Conservation (phyloP, 2,888 invertebrate genomes). For the Litoditis marina region DNA sequence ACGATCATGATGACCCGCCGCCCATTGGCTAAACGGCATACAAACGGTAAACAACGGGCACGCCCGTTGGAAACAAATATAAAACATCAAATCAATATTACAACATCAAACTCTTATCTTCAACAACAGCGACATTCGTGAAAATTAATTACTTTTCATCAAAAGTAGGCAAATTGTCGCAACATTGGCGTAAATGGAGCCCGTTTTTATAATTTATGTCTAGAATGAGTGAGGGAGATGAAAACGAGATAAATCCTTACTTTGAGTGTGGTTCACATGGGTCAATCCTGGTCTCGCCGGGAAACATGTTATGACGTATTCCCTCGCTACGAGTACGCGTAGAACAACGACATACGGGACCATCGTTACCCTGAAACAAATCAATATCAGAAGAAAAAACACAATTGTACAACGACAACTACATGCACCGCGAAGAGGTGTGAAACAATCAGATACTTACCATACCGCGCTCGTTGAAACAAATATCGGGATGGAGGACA, state of each 20-base stretch:
- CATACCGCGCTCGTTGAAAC: slow-evolving; percentile 80
- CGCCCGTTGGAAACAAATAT: no score
- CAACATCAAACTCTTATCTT: no score
- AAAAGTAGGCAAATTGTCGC: no score
- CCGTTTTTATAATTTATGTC: no score
- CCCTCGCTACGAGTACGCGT: slow-evolving; percentile 82
- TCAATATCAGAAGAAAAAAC: background rate
- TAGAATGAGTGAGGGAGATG: no score
- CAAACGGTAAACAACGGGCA: no score
- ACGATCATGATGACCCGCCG: no score
- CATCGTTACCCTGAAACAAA: slow-evolving; percentile 80
- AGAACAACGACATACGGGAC: slow-evolving; percentile 90
- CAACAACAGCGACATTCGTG: no score
- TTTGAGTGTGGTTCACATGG: slow-evolving; percentile 75
- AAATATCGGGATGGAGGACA: slow-evolving; percentile 85
- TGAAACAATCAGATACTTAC: slow-evolving; percentile 7
- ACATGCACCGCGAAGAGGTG: background rate
- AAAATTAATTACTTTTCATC: no score
- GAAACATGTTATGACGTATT: slow-evolving; percentile 90
- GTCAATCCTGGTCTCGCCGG: slow-evolving; percentile 75
- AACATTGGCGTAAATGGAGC: no score
- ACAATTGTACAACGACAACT: background rate
- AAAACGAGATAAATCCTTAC: slow-evolving; percentile 17
- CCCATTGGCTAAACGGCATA: no score
- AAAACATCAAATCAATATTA: no score